Conservation (phyloP, 53 echinoderm and acorn worm genomes). For the Paelopatides confundens region DNA sequence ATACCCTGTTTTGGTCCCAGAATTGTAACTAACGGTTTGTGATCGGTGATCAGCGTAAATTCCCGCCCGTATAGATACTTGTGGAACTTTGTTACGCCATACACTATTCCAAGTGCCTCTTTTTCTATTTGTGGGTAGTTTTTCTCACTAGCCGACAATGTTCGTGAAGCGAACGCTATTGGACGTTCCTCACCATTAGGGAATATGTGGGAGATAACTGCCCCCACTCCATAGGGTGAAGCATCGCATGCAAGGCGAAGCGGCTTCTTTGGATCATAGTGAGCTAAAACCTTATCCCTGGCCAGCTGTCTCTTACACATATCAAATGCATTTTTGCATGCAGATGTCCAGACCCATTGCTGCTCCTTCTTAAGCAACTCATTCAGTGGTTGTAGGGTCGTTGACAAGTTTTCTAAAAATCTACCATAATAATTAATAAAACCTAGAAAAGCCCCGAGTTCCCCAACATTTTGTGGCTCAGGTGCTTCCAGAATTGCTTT, state of each 20-base stretch:
- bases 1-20: slow-evolving; percentile 47
- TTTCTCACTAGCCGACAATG: slow-evolving; percentile 23
- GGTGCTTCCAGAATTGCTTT: slow-evolving; percentile 31
- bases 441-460: slow-evolving; percentile 21
- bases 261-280: background rate
- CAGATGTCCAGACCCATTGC: slow-evolving; percentile 8
- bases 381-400: slow-evolving; percentile 19
- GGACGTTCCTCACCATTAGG: background rate
- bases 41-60: too few species aligned
- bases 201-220: slow-evolving; percentile 51
- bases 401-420: slow-evolving; percentile 45
- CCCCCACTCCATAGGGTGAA: slow-evolving; percentile 60
- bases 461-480: slow-evolving; percentile 23
- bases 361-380: slow-evolving; percentile 14
- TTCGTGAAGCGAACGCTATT: background rate
- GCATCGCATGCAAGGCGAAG: slow-evolving; percentile 59
- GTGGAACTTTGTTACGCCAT: too few species aligned
- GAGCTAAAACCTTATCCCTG: slow-evolving; percentile 67
- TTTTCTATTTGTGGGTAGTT: slow-evolving; percentile 60
- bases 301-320: slow-evolving; percentile 29
- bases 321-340: slow-evolving; percentile 28
- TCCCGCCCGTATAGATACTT: too few species aligned
- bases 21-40: too few species aligned
- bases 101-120: slow-evolving; percentile 53
- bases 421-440: slow-evolving; percentile 39